Conservation (phyloP, 2,797 vertebrate genomes). For the Podarcis lilfordi region DNA sequence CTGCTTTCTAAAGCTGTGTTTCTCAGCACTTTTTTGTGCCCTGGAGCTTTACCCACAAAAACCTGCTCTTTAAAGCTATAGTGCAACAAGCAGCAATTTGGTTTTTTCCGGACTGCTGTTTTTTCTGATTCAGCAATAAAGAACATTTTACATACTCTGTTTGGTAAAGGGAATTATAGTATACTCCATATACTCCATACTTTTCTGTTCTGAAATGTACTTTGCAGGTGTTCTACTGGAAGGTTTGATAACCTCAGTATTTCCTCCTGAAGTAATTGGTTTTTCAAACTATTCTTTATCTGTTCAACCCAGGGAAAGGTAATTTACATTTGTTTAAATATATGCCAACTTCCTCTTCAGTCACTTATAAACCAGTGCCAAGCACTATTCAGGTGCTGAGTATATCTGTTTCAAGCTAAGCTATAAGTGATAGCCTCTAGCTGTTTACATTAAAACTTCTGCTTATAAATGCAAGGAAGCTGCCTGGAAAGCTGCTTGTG, state of each 20-base stretch:
- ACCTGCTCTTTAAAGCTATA: too few relatives aligned
- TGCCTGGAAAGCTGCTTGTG: slow-evolving; percentile 26
- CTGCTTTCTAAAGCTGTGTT: too few relatives aligned
- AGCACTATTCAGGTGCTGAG: slow-evolving; percentile 22
- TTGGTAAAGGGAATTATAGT: background rate
- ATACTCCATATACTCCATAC: background rate
- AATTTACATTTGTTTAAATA: slow-evolving; percentile 42
- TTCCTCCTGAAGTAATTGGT: slow-evolving; percentile 23
- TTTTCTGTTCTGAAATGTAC: slow-evolving; percentile 1
- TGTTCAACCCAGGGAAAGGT: slow-evolving; percentile 31
- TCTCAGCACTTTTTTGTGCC: too few relatives aligned
- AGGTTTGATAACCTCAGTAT: slow-evolving; percentile 24
- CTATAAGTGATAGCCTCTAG: background rate
- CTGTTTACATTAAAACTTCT: slow-evolving; percentile 30
- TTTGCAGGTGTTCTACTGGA: background rate
- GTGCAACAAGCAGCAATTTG: too few relatives aligned
- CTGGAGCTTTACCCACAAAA: too few relatives aligned
- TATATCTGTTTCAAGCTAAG: slow-evolving; percentile 28
- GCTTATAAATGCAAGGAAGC: slow-evolving; percentile 9
- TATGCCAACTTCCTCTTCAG: slow-evolving; percentile 34
- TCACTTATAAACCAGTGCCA: slow-evolving; percentile 26
- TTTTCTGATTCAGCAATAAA: too few relatives aligned
- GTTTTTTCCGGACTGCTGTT: too few relatives aligned
- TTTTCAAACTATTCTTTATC: slow-evolving; percentile 47
- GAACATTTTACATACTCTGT: background rate